These are phyloP conservation scores for Bombus haemorrhoidalis DNA, from an alignment of 1,140 invertebrate species.

Conservation along the genomic window DNA sequence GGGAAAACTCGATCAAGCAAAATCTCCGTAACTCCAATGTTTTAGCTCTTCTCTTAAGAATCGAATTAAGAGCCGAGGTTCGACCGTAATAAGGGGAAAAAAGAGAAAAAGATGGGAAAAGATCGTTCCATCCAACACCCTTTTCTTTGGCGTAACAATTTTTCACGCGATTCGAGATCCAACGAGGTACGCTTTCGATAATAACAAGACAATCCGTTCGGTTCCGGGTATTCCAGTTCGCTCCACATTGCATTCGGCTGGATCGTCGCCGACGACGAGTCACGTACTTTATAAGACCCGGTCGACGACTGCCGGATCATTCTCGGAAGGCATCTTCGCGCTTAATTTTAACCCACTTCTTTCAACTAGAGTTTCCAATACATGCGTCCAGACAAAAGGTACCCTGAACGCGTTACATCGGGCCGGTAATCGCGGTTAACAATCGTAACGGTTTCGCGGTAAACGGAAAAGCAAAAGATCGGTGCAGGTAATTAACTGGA, in stretches of 20 bases:
- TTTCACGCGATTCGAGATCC: background rate
- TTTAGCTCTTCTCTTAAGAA: too few relatives aligned
- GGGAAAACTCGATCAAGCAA: too few relatives aligned
- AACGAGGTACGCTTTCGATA: constrained; percentile 7
- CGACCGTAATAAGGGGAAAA: background rate
- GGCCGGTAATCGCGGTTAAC: too few relatives aligned
- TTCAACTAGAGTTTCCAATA: background rate
- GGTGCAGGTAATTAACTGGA: background rate
- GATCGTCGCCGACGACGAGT: background rate
- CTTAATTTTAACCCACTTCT: constrained; percentile 29
- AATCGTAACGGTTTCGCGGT: background rate
- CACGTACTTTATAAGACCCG: constrained; percentile 2
- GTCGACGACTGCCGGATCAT: background rate
- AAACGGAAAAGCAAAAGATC: background rate
- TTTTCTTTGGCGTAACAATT: background rate
- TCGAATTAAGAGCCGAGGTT: too few relatives aligned
- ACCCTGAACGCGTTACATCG: too few relatives aligned
- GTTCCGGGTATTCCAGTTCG: background rate
- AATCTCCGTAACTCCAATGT: too few relatives aligned
- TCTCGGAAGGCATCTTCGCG: background rate
- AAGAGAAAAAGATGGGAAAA: background rate
- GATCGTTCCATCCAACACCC: too few relatives aligned
- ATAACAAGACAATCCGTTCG: constrained; percentile 22
- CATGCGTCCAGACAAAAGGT: background rate
- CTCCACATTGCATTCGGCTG: background rate